Percentiles rank a stretch among this genome's conserved stretches.
Conservation (phyloP, 2,888 invertebrate species). For the Dryobota labecula region DNA sequence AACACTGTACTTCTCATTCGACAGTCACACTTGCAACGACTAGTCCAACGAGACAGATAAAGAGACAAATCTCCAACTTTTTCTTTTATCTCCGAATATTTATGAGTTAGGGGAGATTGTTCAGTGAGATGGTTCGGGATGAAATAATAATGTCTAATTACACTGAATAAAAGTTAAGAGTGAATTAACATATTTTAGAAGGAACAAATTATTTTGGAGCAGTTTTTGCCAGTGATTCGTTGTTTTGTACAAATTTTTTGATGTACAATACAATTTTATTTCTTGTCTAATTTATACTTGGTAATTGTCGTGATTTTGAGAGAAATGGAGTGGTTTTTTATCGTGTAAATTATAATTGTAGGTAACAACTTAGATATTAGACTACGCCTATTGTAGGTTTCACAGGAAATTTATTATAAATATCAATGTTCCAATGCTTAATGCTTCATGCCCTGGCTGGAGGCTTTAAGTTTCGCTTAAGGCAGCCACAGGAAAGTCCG, state of each 20-base stretch:
- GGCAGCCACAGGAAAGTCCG: too few relatives aligned
- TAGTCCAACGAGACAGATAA: background rate
- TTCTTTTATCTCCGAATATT: constrained; percentile 54
- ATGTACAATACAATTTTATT: background rate
- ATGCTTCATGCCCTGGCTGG: too few relatives aligned
- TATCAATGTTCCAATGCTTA: too few relatives aligned
- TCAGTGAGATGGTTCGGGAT: constrained; percentile 37
- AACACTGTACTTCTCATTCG: background rate
- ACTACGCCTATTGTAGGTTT: too few relatives aligned
- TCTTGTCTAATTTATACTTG: constrained; percentile 1
- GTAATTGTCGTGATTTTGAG: background rate
- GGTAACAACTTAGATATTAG: background rate
- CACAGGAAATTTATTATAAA: too few relatives aligned
- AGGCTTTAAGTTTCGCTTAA: too few relatives aligned
- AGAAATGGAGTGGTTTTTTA: background rate
- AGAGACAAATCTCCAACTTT: constrained; percentile 23
- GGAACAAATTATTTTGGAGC: constrained; percentile 20
- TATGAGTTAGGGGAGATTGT: constrained; percentile 52
- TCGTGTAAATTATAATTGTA: background rate
- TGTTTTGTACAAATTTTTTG: constrained; percentile 20
- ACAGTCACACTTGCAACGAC: background rate
- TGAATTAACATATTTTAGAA: constrained; percentile 57
- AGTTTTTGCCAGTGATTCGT: constrained; percentile 27
- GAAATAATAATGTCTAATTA: constrained; percentile 64
- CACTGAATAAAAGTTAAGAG: constrained; percentile 55